A percentile compares a stretch with the other conserved stretches of the same genome.
Evolutionary conservation across 2,888 invertebrate genomes (phyloP).

Genomic region (Tenodera sinensis): DNA sequence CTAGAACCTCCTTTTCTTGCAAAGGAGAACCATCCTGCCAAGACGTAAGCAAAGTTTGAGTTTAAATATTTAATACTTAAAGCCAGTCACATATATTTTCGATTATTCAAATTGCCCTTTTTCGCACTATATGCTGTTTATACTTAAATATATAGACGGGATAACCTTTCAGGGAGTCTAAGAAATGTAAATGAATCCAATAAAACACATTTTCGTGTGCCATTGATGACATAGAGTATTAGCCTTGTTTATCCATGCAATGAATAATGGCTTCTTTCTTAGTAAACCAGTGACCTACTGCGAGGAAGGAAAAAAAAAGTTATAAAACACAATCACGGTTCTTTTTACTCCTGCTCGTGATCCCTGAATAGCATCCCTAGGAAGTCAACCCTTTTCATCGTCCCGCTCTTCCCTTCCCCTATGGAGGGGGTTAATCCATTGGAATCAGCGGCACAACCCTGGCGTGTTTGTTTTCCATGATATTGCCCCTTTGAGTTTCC

Average conservation of each 20-base stretch:
- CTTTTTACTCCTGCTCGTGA: neutral
- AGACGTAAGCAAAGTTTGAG: too few species aligned
- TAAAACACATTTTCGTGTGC: neutral
- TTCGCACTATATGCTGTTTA: too few species aligned
- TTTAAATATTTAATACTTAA: too few species aligned
- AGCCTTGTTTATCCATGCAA: neutral
- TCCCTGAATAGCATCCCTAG: neutral
- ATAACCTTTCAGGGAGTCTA: too few species aligned
- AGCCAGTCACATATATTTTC: too few species aligned
- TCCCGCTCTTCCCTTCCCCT: neutral
- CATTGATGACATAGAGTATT: neutral
- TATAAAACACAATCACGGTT: neutral
- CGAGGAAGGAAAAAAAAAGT: neutral
- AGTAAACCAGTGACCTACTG: neutral
- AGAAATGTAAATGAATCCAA: too few species aligned
- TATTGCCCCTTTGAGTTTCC: slow-evolving; percentile 18
- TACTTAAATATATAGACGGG: too few species aligned
- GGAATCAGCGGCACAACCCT: slow-evolving; percentile 24
- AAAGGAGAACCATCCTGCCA: too few species aligned
- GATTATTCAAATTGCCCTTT: too few species aligned
- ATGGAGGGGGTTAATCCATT: slow-evolving; percentile 24
- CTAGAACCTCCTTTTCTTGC: too few species aligned
- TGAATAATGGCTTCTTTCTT: neutral
- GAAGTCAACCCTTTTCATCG: slow-evolving; percentile 1
- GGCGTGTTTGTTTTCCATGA: slow-evolving; percentile 25